Conservation (phyloP, 2,888 invertebrate genomes). For the Leptopterna dolabrata region DNA sequence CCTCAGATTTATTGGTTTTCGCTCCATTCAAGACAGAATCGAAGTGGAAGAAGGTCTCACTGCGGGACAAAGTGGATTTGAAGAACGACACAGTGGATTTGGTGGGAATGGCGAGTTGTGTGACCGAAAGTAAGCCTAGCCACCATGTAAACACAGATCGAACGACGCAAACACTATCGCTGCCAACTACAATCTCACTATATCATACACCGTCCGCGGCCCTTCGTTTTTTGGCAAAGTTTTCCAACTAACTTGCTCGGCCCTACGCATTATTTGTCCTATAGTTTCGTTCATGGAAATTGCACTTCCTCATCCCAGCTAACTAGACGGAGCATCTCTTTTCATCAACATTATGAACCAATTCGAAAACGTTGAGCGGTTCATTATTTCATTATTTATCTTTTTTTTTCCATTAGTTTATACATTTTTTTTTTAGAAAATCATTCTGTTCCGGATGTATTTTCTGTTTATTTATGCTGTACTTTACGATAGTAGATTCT, state of each 20-base stretch:
- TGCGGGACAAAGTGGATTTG: conserved; percentile 10
- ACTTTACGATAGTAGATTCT: too few species aligned
- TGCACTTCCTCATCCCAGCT: not conserved
- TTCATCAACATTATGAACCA: too few species aligned
- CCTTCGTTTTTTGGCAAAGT: conserved; percentile 10
- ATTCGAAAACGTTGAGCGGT: too few species aligned
- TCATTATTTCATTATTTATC: too few species aligned
- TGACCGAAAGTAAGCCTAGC: conserved; percentile 20
- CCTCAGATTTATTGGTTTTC: not conserved
- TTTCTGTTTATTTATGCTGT: too few species aligned
- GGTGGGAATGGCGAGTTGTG: not conserved
- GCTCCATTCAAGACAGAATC: not conserved
- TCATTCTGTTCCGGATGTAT: too few species aligned
- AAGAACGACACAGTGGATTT: conserved; percentile 17
- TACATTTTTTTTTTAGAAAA: too few species aligned
- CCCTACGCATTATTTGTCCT: not conserved
- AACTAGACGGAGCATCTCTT: not conserved
- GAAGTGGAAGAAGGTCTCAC: not conserved
- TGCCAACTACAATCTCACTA: conserved; percentile 41
- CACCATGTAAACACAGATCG: conserved; percentile 21
- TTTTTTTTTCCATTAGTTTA: too few species aligned
- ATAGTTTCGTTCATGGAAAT: not conserved
- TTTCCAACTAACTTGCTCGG: not conserved
- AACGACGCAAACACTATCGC: conserved; percentile 35
- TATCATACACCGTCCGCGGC: conserved; percentile 21